Conservation (phyloP, 2,113 vertebrate species). For the Oncorhynchus tshawytscha region DNA sequence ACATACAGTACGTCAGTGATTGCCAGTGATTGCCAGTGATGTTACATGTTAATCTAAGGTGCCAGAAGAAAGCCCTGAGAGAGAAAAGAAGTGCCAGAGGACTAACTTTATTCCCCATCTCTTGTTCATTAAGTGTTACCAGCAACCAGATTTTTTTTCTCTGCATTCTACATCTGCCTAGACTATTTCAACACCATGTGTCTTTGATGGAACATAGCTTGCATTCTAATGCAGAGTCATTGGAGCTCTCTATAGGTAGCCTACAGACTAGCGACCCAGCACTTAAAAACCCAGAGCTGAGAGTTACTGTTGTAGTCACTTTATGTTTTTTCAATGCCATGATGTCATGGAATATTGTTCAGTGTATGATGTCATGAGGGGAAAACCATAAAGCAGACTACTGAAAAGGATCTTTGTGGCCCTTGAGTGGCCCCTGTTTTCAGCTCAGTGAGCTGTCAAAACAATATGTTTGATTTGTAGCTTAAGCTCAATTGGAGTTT, state of each 20-base stretch:
- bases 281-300: constrained; percentile 31
- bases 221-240: constrained; percentile 53
- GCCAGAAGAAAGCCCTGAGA: constrained; percentile 27
- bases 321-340: constrained; percentile 28
- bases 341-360: constrained; percentile 45
- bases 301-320: constrained; percentile 58
- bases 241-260: neutral
- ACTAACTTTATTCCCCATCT: constrained; percentile 22
- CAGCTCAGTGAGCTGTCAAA: neutral
- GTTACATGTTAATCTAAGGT: constrained; percentile 46
- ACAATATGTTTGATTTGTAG: too few relatives aligned
- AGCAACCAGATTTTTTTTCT: constrained; percentile 8
- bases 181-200: constrained; percentile 51
- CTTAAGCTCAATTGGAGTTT: too few relatives aligned
- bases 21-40: constrained; percentile 48
- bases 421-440: neutral
- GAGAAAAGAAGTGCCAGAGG: constrained; percentile 32
- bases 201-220: constrained; percentile 52
- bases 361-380: constrained; percentile 45
- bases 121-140: constrained; percentile 36
- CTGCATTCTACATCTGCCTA: constrained; percentile 57
- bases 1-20: constrained; percentile 46
- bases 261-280: neutral
- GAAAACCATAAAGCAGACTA: neutral
- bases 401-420: neutral